Conservation (phyloP, 2,888 invertebrate species). For the Tridacna crocea region DNA sequence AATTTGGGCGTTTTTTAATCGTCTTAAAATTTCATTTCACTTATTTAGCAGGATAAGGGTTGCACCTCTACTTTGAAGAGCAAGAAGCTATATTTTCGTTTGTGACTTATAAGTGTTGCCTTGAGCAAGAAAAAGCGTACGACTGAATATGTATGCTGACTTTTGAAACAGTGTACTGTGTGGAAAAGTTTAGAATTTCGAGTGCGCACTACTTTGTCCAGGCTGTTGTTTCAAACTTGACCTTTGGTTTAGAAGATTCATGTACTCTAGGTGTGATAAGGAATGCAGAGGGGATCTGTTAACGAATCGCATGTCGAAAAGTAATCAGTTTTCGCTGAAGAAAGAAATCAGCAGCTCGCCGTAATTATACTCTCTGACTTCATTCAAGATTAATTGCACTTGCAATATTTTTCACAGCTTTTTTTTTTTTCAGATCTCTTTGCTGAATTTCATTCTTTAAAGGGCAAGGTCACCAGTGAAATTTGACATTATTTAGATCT, state of each 20-base stretch:
- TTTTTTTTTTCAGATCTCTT: background rate
- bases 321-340: slow-evolving; percentile 16
- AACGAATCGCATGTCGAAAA: slow-evolving; percentile 17
- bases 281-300: background rate
- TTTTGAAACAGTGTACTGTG: too few relatives aligned
- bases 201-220: too few relatives aligned
- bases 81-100: too few relatives aligned
- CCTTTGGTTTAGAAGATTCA: too few relatives aligned
- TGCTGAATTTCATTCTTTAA: background rate
- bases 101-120: too few relatives aligned
- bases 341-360: slow-evolving; percentile 17
- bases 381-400: slow-evolving; percentile 9
- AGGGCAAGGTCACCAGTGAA: too few relatives aligned
- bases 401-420: background rate
- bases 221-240: too few relatives aligned
- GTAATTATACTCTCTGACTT: slow-evolving; percentile 12
- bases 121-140: background rate
- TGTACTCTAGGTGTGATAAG: background rate
- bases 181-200: too few relatives aligned
- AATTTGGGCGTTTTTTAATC: background rate
- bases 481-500: too few relatives aligned
- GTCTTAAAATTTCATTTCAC: background rate
- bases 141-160: background rate
- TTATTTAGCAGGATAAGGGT: too few relatives aligned
- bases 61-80: too few relatives aligned